A percentile compares a stretch with the other conserved stretches of the same genome.
These are phyloP conservation scores for Phoebastria nigripes DNA, from an alignment of 2,797 vertebrate species.

Conservation along the genomic window DNA sequence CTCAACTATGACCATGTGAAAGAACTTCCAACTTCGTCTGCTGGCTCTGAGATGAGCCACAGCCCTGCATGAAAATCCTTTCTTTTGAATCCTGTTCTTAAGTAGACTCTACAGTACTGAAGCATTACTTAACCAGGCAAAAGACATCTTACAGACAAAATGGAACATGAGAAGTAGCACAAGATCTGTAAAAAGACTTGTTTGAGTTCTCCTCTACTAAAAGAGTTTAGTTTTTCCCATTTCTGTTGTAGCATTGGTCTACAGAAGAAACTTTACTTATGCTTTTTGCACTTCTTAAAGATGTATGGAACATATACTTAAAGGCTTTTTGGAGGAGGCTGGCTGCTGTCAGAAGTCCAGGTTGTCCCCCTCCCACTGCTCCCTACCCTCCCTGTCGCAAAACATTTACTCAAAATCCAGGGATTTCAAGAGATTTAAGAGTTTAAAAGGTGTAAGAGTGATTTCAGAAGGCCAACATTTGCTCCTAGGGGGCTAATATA, in stretches of 20 bases:
- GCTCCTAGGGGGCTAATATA: neutral
- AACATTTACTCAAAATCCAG: neutral
- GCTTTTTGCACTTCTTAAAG: neutral
- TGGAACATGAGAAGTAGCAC: neutral
- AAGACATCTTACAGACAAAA: neutral
- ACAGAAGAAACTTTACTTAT: neutral
- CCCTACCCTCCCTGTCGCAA: neutral
- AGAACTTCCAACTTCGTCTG: rapidly evolving
- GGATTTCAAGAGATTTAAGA: neutral
- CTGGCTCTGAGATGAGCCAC: neutral
- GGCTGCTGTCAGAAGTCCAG: neutral
- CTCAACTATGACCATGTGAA: neutral
- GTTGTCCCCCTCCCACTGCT: neutral
- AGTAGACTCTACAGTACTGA: neutral
- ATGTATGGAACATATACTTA: neutral
- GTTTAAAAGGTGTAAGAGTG: neutral
- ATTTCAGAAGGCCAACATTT: neutral
- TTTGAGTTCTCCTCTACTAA: neutral
- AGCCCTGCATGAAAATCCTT: neutral
- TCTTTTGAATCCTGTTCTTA: neutral
- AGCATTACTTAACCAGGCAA: neutral
- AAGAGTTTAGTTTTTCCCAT: neutral
- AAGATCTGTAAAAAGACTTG: neutral
- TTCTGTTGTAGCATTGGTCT: neutral
- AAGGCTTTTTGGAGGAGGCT: neutral